Base-by-base conservation (phyloP, 2,888 invertebrate species). In the Schizotus pectinicornis region DNA sequence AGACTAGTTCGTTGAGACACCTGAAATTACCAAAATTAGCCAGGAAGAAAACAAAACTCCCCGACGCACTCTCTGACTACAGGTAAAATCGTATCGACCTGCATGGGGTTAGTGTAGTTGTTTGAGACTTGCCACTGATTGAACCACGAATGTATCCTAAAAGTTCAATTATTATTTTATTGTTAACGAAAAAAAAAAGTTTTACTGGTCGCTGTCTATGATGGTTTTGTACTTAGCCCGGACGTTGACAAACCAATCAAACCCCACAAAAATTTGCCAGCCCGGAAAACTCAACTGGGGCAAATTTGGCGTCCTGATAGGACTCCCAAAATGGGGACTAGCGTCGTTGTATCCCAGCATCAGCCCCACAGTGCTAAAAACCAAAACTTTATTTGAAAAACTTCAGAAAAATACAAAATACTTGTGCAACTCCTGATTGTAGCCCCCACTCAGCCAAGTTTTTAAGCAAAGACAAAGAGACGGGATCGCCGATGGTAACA, bases 121-220 rank as follows among this genome's bases (percentile, higher is more conserved):
- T 84, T 84, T 36, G 82, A 79, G n/a, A 88, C 77, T 75, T 89
- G 89, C 89, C 89, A 89, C 0, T 84, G 82, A 73, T 89, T 89
- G 77, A 89, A 77, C 89, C 89, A 90, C 0, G 88, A 86, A 33
- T 82, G 78, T 45, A 89, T 82, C 67, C 89, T 89, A 72, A 14
- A 77, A 78, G n/a, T 37, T 22, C 48, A 52, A 55, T 22, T 38
- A 49, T 39, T 13, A 8, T 39, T 9, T 2, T 3, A 9, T 9
- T 39, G 11, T 3, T 9, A 12, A 7, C 9, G 3, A 8, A 2
- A 12, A 3, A 3, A 0, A 5, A 30, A 8, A 14, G 31, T 79
- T 83, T 80, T 74, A 85, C 85, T 84, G 84, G 65, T 85, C 85
- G 64, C 84, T 83, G 48, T 81, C 80, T 7, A 81, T 73, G 37